These are phyloP conservation scores for Amblyopsis hoosieri DNA, from an alignment of 2,797 vertebrate genomes.

Conservation along the genomic window DNA sequence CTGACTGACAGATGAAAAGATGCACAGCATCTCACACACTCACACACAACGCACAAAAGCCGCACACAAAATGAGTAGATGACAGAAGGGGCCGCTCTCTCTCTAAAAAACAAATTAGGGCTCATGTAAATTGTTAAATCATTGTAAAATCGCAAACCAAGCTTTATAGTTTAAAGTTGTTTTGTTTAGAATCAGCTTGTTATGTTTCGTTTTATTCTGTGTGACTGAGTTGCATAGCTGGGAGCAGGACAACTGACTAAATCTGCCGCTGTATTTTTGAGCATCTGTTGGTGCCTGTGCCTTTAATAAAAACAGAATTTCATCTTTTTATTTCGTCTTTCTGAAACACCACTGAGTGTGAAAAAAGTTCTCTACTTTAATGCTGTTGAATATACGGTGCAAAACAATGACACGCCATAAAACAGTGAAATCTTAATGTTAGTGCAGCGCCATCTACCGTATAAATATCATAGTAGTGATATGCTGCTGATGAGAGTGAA, in stretches of 20 bases:
- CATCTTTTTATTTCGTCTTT: constrained; percentile 21
- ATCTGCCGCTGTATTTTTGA: constrained; percentile 62
- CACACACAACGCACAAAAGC: constrained; percentile 33
- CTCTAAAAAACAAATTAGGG: neutral
- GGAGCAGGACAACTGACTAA: constrained; percentile 54
- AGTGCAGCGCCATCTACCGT: no score
- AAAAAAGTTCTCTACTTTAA: neutral
- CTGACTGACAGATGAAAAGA: constrained; percentile 56
- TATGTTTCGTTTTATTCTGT: constrained; percentile 9
- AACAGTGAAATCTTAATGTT: no score
- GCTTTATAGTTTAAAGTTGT: constrained; percentile 12
- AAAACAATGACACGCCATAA: no score
- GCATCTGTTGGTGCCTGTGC: constrained; percentile 52
- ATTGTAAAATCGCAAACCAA: neutral
- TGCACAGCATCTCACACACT: constrained; percentile 22
- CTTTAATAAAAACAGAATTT: constrained; percentile 43
- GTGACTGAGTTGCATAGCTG: constrained; percentile 22
- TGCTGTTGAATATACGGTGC: no score
- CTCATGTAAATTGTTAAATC: constrained; percentile 1
- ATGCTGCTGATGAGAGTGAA: no score
- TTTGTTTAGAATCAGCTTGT: constrained; percentile 1
- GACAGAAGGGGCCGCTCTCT: neutral
- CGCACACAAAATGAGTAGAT: neutral
- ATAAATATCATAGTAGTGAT: no score
- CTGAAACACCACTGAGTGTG: neutral